These are phyloP conservation scores for Steinernema carpocapsae DNA, from an alignment of 2,888 invertebrate genomes.

Conservation along the genomic window DNA sequence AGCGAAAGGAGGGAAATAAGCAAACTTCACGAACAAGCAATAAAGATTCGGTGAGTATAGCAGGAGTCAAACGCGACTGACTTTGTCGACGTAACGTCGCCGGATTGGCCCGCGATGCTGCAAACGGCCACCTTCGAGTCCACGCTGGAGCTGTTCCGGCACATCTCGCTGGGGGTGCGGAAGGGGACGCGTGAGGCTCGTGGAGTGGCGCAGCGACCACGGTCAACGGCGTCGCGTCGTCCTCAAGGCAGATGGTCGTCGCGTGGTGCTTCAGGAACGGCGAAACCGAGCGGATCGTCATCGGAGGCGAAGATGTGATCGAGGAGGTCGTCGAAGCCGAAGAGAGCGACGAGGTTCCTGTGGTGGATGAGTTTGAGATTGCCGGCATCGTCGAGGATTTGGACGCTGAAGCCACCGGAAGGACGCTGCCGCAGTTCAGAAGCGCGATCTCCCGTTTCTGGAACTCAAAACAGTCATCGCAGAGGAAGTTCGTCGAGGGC, in stretches of 20 bases:
- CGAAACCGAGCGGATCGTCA: not conserved
- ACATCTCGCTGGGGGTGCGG: not conserved
- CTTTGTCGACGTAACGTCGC: slow-evolving; percentile 21
- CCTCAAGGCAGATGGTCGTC: slow-evolving; percentile 14
- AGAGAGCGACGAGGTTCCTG: slow-evolving; percentile 6
- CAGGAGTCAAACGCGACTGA: slow-evolving; percentile 17
- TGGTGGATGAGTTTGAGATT: slow-evolving; percentile 27
- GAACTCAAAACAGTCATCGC: slow-evolving; percentile 61
- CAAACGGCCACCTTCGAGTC: slow-evolving; percentile 7
- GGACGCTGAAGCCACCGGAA: slow-evolving; percentile 17
- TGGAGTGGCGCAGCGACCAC: not conserved
- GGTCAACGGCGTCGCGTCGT: not conserved
- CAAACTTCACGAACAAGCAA: slow-evolving; percentile 24
- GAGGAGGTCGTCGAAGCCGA: slow-evolving; percentile 1
- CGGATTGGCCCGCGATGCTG: slow-evolving; percentile 12
- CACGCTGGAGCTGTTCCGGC: not conserved
- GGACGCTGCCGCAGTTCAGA: slow-evolving; percentile 23
- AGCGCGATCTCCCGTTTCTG: slow-evolving; percentile 56
- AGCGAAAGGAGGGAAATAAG: not conserved
- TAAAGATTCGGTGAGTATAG: slow-evolving; percentile 29
- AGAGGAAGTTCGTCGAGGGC: slow-evolving; percentile 67
- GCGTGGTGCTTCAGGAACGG: slow-evolving; percentile 1
- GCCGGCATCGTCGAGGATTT: slow-evolving; percentile 43
- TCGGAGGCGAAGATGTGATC: slow-evolving; percentile 19
- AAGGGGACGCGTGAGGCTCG: not conserved